Evolutionary conservation across 2,888 invertebrate species (phyloP), one percentile per base, ranked within the genome.

Genomic region (Hydropsyche betteni): DNA sequence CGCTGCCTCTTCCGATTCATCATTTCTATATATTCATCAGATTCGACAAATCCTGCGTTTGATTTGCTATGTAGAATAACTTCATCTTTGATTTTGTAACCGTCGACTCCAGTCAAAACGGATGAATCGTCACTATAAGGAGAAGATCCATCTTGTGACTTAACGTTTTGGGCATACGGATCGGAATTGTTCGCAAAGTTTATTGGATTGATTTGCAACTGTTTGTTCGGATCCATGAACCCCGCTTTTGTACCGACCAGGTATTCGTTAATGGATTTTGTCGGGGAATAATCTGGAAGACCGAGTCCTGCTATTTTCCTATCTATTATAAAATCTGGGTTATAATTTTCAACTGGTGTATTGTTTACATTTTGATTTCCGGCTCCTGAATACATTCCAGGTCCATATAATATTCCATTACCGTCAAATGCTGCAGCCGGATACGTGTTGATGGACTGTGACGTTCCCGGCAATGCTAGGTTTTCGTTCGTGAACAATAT

Each of bases 401-500:
- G 85, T 44, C 87, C 87, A 81, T 87, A 87, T 55, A 82, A 84
- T 36, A 87, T 82, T 24, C 86, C 86, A 77, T 85, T 84, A 0
- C 81, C 82, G 38, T 85, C 86, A 0, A 84, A 82, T 77, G 68
- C 71, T 12, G 84, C 82, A 4, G 82, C 83, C 0, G 82, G 80
- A 52, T 76, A 75, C 5, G 77, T 24, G 2, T 71, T 51, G 12
- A 34, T 73, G 0, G 76, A 44, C 2, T 74, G 69, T n/a, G 77
- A 76, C 0, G 77, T 76, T 1, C 77, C 76, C 1, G 79, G 78
- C 51, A 77, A 55, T 51, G 83, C 85, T 0, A 86, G 79, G 69
- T 87, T 85, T 70, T 88, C 87, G 73, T 88, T 88, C 0, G 87
- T 88, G 78, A 87, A 87, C 50, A 88, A 80, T n/a, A 87, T 84